Evolutionary conservation across 2,888 invertebrate genomes (phyloP).

Genomic region (Eilema sororculum): DNA sequence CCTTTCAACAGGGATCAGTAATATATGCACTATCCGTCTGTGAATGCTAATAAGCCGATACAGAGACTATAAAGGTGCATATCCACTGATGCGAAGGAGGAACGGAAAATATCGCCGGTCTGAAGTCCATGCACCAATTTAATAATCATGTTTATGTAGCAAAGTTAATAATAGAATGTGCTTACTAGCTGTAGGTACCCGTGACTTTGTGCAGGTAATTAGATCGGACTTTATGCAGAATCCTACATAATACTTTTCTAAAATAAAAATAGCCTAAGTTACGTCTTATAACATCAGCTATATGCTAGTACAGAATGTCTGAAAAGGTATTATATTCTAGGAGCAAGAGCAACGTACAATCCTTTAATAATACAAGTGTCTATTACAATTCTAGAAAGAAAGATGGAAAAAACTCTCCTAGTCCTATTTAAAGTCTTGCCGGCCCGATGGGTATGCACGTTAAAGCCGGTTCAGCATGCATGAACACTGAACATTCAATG

Average conservation of each 20-base stretch:
- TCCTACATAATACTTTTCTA: too few species aligned
- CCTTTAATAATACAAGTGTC: neutral
- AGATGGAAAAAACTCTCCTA: too few species aligned
- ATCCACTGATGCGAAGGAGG: neutral
- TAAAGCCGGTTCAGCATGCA: conserved; percentile 24
- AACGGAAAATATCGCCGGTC: neutral
- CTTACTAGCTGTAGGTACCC: too few species aligned
- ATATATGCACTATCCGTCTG: conserved; percentile 66
- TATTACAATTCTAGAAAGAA: neutral
- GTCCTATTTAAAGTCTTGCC: too few species aligned
- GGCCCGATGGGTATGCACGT: neutral
- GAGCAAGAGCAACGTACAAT: too few species aligned
- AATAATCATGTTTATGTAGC: neutral
- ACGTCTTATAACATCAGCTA: too few species aligned
- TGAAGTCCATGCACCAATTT: neutral
- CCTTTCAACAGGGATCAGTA: conserved; percentile 68
- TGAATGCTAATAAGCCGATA: conserved; percentile 69
- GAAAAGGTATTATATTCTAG: too few species aligned
- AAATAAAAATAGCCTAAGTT: too few species aligned
- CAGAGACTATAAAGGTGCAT: conserved; percentile 16
- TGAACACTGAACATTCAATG: conserved; percentile 36
- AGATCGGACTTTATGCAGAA: too few species aligned
- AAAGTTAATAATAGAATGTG: too few species aligned
- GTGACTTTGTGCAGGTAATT: too few species aligned
- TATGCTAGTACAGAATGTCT: too few species aligned